Evolutionary conservation across 2,888 invertebrate genomes (phyloP).

Genomic region (Dicyrtomina minuta): DNA sequence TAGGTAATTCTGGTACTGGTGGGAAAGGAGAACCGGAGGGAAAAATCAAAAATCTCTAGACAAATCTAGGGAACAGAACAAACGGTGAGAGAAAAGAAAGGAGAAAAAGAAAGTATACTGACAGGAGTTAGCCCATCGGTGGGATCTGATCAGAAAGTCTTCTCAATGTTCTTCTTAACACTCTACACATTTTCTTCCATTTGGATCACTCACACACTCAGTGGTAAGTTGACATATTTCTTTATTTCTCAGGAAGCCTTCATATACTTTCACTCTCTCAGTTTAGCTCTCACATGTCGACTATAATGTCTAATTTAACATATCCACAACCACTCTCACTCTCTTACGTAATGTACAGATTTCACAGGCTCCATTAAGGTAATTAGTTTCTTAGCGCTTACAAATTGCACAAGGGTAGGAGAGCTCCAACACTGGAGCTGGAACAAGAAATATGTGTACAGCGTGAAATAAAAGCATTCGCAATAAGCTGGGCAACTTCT

Average conservation of each 20-base stretch:
- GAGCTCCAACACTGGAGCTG: too few relatives aligned
- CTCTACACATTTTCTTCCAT: constrained; percentile 35
- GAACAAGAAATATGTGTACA: too few relatives aligned
- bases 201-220: constrained; percentile 35
- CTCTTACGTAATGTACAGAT: background rate
- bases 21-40: too few relatives aligned
- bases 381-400: background rate
- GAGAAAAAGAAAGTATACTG: too few relatives aligned
- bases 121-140: background rate
- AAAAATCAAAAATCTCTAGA: too few relatives aligned
- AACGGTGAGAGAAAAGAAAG: too few relatives aligned
- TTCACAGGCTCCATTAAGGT: background rate
- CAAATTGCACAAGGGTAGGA: background rate
- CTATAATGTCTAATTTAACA: background rate
- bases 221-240: constrained; percentile 29
- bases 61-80: too few relatives aligned
- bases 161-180: constrained; percentile 32
- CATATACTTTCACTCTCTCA: background rate
- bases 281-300: background rate
- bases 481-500: too few relatives aligned
- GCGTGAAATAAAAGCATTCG: too few relatives aligned
- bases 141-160: background rate
- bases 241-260: constrained; percentile 7
- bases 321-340: background rate
- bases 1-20: too few relatives aligned